A percentile compares a stretch with the other conserved stretches of the same genome.
phyloP scores from a whole-genome alignment of 1,140 invertebrate genomes.

The Chironomus tepperi region DNA sequence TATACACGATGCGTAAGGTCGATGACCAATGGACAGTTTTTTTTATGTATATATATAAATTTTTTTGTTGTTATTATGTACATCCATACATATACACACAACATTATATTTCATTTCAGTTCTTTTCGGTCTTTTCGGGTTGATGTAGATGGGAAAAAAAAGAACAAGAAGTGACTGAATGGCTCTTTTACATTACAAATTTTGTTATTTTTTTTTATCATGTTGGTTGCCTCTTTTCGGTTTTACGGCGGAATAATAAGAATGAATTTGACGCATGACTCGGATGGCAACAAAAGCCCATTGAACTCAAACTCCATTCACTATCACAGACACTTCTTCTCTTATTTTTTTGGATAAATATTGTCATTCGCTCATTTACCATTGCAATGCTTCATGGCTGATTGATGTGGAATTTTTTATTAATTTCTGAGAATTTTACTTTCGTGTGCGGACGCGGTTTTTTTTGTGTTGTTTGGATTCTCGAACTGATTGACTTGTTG shows the following conservation, averaged over 20 bases:
- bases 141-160: neutral
- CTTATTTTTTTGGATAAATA: too few relatives aligned
- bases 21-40: slow-evolving; percentile 20
- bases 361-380: neutral
- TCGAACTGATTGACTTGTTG: too few relatives aligned
- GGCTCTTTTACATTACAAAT: too few relatives aligned
- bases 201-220: neutral
- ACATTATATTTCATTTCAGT: neutral
- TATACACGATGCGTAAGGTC: slow-evolving; percentile 16
- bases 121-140: slow-evolving; percentile 6
- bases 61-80: neutral
- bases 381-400: neutral
- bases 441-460: too few relatives aligned
- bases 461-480: too few relatives aligned
- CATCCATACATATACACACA: slow-evolving; percentile 3
- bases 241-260: too few relatives aligned
- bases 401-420: neutral
- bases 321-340: too few relatives aligned
- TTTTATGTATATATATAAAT: neutral
- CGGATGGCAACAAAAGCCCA: neutral
- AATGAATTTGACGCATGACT: too few relatives aligned
- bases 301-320: neutral
- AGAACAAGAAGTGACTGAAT: too few relatives aligned
- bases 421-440: too few relatives aligned
- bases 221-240: neutral